A percentile compares a stretch with the other conserved stretches of the same genome.
Evolutionary conservation across 2,797 vertebrate species (phyloP).

Genomic region (Cirrhinus molitorella): DNA sequence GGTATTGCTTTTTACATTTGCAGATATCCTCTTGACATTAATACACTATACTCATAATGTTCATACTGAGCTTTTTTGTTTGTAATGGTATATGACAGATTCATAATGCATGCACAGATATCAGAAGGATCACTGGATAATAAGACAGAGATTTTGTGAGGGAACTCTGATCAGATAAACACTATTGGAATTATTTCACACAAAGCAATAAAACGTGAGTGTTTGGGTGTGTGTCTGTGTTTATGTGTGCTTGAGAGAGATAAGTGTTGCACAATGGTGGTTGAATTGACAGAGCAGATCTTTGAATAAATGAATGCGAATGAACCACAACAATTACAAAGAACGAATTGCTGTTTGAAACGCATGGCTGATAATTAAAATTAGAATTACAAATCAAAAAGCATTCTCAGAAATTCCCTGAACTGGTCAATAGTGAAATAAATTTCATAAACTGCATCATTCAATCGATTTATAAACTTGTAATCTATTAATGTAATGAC

Average conservation of each 20-base stretch:
- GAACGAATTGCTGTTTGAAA: background rate
- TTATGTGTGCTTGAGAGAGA: background rate
- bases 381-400: background rate
- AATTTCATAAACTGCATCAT: background rate
- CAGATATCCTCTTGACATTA: background rate
- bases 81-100: background rate
- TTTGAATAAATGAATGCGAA: slow-evolving; percentile 25
- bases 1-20: background rate
- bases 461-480: background rate
- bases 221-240: background rate
- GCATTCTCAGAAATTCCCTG: no score
- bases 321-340: slow-evolving; percentile 1
- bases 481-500: background rate
- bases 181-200: background rate
- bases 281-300: background rate
- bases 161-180: slow-evolving; percentile 11
- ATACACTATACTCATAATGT: background rate
- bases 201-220: background rate
- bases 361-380: background rate
- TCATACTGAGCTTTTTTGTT: background rate
- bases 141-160: background rate
- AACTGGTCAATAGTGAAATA: background rate
- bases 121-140: background rate
- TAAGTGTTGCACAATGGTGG: background rate
- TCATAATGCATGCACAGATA: background rate